These are phyloP conservation scores for Ostrea denselamellosa DNA, from an alignment of 1,140 invertebrate species.

Conservation along the genomic window DNA sequence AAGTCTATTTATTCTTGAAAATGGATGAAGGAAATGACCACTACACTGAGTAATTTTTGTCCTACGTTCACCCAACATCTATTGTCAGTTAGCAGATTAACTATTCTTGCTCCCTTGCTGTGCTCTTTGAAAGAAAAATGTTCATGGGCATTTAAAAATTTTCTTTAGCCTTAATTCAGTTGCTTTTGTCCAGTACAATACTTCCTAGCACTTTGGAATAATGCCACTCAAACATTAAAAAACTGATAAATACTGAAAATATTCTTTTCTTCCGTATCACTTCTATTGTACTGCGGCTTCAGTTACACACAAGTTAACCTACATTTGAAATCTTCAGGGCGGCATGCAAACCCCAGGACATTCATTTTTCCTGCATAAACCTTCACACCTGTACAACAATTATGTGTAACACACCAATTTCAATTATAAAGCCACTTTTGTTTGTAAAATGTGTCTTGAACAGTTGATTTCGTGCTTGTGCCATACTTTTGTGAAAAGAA, in stretches of 20 bases:
- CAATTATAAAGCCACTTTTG: not conserved
- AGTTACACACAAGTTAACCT: conserved; percentile 1
- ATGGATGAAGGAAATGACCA: conserved; percentile 1
- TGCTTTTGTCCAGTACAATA: conserved; percentile 31
- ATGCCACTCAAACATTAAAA: conserved; percentile 32
- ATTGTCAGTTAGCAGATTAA: conserved; percentile 6
- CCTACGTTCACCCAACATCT: conserved; percentile 30
- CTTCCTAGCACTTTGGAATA: conserved; percentile 18
- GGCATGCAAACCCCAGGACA: not conserved
- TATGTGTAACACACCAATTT: not conserved
- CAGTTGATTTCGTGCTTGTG: not conserved
- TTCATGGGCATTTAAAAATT: conserved; percentile 36
- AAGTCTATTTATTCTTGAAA: not conserved
- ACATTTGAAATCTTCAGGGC: not conserved
- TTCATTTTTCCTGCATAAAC: not conserved
- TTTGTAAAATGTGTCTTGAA: not conserved
- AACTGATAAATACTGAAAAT: conserved; percentile 38
- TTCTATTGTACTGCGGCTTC: conserved; percentile 10
- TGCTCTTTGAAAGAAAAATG: conserved; percentile 35
- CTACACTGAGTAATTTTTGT: conserved; percentile 12
- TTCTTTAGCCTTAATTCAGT: conserved; percentile 33
- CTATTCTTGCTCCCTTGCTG: conserved; percentile 15
- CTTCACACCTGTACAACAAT: not conserved
- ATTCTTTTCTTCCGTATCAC: conserved; percentile 29
- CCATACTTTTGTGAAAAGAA: too few relatives aligned